Evolutionary conservation across 1,140 invertebrate species (phyloP).

Genomic region (Agrypnia vestita): DNA sequence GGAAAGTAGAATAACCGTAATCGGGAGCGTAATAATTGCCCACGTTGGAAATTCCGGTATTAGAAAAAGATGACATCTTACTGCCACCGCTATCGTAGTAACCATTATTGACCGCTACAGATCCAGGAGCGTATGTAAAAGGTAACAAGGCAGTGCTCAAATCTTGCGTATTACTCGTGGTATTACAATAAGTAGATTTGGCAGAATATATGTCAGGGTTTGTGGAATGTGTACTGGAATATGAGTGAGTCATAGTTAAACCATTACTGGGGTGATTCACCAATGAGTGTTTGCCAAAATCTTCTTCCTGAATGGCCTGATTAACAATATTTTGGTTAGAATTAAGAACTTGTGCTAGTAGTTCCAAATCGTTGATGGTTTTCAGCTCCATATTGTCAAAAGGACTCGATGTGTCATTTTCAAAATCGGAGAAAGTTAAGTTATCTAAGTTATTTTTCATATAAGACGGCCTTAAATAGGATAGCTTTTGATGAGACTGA

Average conservation of each 20-base stretch:
- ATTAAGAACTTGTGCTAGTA: slow-evolving; percentile 82
- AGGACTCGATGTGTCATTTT: slow-evolving; percentile 90
- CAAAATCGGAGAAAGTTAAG: slow-evolving; percentile 86
- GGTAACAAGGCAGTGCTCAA: slow-evolving; percentile 19
- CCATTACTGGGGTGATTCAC: slow-evolving; percentile 28
- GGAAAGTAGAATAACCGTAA: slow-evolving; percentile 47
- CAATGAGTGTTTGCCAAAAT: neutral
- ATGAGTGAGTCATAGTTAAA: slow-evolving; percentile 14
- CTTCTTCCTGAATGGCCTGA: neutral
- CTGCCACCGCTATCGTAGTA: slow-evolving; percentile 45
- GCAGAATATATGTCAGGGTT: slow-evolving; percentile 40
- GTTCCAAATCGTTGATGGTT: slow-evolving; percentile 91
- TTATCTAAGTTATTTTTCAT: slow-evolving; percentile 66
- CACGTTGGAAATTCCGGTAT: slow-evolving; percentile 26
- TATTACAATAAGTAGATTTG: neutral
- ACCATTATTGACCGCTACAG: slow-evolving; percentile 26
- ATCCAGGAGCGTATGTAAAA: slow-evolving; percentile 20
- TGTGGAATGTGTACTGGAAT: slow-evolving; percentile 44
- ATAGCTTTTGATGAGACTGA: slow-evolving; percentile 59
- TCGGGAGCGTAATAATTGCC: slow-evolving; percentile 51
- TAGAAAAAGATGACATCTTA: slow-evolving; percentile 36
- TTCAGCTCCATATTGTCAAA: slow-evolving; percentile 94
- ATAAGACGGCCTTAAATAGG: slow-evolving; percentile 18
- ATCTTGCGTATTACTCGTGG: neutral
- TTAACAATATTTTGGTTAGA: slow-evolving; percentile 21